Evolutionary conservation across 2,888 invertebrate species (phyloP), one percentile per base, ranked within the genome.

Genomic region (Ommatoiulus sabulosus): DNA sequence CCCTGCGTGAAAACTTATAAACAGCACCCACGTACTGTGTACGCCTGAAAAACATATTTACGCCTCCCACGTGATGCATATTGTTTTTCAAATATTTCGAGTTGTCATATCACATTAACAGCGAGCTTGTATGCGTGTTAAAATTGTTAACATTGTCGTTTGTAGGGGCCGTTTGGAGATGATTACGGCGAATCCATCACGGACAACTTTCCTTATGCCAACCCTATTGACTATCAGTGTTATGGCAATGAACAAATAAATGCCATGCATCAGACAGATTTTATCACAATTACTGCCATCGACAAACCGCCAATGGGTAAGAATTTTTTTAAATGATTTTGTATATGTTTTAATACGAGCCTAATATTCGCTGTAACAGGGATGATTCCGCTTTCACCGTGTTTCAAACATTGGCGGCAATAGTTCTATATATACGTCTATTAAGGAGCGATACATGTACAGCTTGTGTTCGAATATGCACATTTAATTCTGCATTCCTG

Each of bases 251-350:
- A 86, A 6, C 86, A 43, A 86, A n/a, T 86, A 7, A 86, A 15
- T 20, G 6, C 86, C 5, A 12, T 48, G 86, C 44, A n/a, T 4
- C n/a, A 44, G 86, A n/a, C 86, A 0, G 87, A 87, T 20, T 87
- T 52, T 24, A 87, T 43, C 17, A 52, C 87, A 35, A 35, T 87
- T 20, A 87, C 87, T 17, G 87, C 87, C 48, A 5, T 24, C 87
- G 20, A 87, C 24, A 87, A 87, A 87, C 10, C 87, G 10, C 46
- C 46, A 46, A 85, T 85, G 43, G 85, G 85, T 85, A 85, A 85
- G 85, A 7, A 84, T 46, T 46, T 46, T 12, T 12, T 2, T 2
- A 12, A 46, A 46, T 46, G 1, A 46, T 46, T 46, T 12, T 46
- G 46, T 2, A 10, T 46, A 10, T 46, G 46, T 52, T 52, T 52